Conservation (phyloP, 2,888 invertebrate genomes). For the Rotaria socialis region DNA sequence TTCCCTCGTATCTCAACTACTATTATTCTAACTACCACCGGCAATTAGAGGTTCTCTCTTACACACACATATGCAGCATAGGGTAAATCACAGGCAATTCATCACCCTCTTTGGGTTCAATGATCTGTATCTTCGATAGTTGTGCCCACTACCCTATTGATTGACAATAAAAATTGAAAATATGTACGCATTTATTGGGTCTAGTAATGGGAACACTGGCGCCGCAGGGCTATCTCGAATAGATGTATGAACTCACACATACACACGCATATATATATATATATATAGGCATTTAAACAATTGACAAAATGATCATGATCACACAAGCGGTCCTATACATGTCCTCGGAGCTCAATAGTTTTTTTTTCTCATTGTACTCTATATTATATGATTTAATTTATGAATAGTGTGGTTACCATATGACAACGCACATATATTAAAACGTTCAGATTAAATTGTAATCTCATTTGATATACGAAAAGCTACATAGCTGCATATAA, state of each 20-base stretch:
- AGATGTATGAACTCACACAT: neutral
- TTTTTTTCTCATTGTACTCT: too few relatives aligned
- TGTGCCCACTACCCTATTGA: neutral
- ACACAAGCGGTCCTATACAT: too few relatives aligned
- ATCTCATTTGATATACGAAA: too few relatives aligned
- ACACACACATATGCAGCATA: neutral
- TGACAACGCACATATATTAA: too few relatives aligned
- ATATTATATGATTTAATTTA: too few relatives aligned
- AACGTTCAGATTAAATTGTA: too few relatives aligned
- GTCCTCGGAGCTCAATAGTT: too few relatives aligned
- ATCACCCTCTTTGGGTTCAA: neutral
- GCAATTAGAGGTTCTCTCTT: neutral
- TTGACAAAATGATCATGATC: too few relatives aligned
- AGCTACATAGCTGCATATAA: too few relatives aligned
- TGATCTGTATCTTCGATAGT: slow-evolving; percentile 1
- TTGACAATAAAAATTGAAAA: slow-evolving; percentile 12
- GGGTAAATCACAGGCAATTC: slow-evolving; percentile 8
- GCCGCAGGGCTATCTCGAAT: neutral
- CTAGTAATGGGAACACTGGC: neutral
- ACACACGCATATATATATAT: neutral
- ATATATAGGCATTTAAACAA: too few relatives aligned
- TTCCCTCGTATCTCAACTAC: neutral
- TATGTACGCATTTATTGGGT: neutral
- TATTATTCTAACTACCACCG: neutral
- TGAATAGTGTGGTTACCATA: too few relatives aligned